phyloP scores from a whole-genome alignment of 2,888 invertebrate species.

The Mayetiola destructor region DNA sequence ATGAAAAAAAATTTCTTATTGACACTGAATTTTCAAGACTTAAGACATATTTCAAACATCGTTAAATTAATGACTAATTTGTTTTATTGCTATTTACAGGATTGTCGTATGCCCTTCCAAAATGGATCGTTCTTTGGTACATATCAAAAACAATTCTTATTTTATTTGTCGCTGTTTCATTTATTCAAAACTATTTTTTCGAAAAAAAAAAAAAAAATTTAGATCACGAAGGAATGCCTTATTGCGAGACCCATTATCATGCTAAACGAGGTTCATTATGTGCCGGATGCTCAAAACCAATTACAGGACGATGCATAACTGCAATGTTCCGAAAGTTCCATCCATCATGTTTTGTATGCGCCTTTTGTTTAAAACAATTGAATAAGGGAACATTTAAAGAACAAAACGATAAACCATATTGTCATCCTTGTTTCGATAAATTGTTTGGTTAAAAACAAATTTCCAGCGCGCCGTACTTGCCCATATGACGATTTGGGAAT shows the following conservation, averaged over 20 bases:
- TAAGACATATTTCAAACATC: too few species aligned
- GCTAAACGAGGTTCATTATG: slow-evolving; percentile 93
- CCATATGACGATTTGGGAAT: background rate
- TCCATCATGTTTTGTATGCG: slow-evolving; percentile 91
- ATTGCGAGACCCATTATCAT: slow-evolving; percentile 98
- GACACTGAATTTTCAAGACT: too few species aligned
- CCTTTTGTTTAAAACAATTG: slow-evolving; percentile 94
- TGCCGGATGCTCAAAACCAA: slow-evolving; percentile 94
- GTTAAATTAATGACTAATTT: too few species aligned
- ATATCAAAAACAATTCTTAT: slow-evolving; percentile 69
- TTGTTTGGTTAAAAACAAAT: slow-evolving; percentile 60
- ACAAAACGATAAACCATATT: slow-evolving; percentile 97
- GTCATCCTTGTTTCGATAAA: slow-evolving; percentile 94
- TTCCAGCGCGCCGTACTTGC: background rate
- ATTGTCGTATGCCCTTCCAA: slow-evolving; percentile 91
- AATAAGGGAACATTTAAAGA: slow-evolving; percentile 99
- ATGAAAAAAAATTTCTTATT: too few species aligned
- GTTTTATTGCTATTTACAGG: slow-evolving; percentile 56
- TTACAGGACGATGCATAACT: slow-evolving; percentile 94
- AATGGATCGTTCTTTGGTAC: slow-evolving; percentile 97
- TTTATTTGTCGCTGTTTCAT: too few species aligned
- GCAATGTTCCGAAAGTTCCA: slow-evolving; percentile 99
- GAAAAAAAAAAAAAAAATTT: background rate
- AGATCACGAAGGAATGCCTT: slow-evolving; percentile 46
- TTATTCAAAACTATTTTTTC: background rate